Percentiles rank a stretch among this genome's conserved stretches.
Evolutionary conservation across 2,888 invertebrate genomes (phyloP).

Genomic region (Agrochola lota): DNA sequence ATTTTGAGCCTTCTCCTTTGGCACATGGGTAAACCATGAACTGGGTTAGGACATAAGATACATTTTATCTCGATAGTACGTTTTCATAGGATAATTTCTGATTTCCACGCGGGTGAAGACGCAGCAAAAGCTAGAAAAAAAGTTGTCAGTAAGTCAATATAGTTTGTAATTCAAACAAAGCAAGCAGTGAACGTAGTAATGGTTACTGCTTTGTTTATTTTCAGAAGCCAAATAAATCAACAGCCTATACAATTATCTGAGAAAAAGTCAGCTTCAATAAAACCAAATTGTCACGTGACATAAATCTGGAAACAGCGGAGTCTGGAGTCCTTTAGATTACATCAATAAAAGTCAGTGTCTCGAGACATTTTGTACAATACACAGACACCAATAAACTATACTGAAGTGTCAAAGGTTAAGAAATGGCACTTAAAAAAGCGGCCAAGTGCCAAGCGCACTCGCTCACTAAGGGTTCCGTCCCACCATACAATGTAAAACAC

Average conservation of each 20-base stretch:
- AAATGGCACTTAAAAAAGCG: neutral
- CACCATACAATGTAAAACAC: too few species aligned
- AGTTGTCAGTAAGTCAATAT: neutral
- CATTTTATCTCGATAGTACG: too few species aligned
- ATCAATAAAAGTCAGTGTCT: constrained; percentile 42
- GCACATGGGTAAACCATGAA: too few species aligned
- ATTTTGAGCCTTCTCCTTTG: too few species aligned
- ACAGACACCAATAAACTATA: neutral
- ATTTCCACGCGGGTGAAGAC: too few species aligned
- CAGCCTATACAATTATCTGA: neutral
- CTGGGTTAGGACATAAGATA: too few species aligned
- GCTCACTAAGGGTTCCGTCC: too few species aligned
- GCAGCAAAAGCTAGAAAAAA: too few species aligned
- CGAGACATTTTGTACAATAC: neutral
- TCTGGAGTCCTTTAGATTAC: constrained; percentile 38
- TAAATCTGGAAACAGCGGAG: constrained; percentile 46
- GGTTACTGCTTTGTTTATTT: constrained; percentile 13
- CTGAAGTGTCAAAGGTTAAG: neutral
- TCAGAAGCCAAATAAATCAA: neutral
- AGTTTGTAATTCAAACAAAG: neutral
- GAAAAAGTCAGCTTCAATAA: constrained; percentile 21
- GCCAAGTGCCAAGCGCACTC: too few species aligned
- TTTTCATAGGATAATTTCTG: too few species aligned
- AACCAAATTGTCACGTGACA: constrained; percentile 29
- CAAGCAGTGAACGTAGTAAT: neutral